Base-by-base conservation (phyloP, 2,888 invertebrate genomes). In the Morinoia aosen region DNA sequence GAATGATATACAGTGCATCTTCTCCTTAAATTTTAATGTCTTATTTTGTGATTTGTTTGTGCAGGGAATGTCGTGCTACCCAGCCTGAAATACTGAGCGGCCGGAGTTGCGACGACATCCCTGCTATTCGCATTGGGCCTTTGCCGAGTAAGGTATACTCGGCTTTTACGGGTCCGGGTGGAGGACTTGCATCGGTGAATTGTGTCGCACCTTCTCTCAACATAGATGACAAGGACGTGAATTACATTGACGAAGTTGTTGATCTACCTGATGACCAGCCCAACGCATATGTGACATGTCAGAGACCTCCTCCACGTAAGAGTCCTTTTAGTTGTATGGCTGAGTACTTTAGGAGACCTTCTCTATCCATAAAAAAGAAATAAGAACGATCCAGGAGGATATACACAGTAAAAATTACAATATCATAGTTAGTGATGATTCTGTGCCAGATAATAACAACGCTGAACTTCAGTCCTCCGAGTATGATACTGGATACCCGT, bases 81-180 rank as follows among this genome's bases (percentile, higher is more conserved):
- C 96, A 96, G 95, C 96, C 96, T 33, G 95, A 95, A 58, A 96
- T 96, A 39, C 95, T 96, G 95, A 96, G 95, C 76, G 96, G 96
- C 12, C 94, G 96, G 57, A 96, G 95, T 48, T 96, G 96, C 88
- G 96, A 96, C 90, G 96, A 96, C 56, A 96, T 96, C 2, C 96
- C 96, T 1, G 94, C 96, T 8, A 95, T 96, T 25, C 58, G 94
- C 57, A 76, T 96, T 58, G 95, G 96, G 19, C 90, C n/a, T 97
- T 97, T 97, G 40, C 97, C 97, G 48, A 97, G 97, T 76, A 98
- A 98, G 95, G 97, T 98, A 95, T 97, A 98, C 95, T 98, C 98
- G 19, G 98, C 98, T 95, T 98, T 98, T 97, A 98, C 98, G 0
- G 99, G 99, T 16, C 99, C 99, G 0, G 98, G 98, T 97, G 98